phyloP scores from a whole-genome alignment of 2,113 vertebrate species.

The Sturnus vulgaris region DNA sequence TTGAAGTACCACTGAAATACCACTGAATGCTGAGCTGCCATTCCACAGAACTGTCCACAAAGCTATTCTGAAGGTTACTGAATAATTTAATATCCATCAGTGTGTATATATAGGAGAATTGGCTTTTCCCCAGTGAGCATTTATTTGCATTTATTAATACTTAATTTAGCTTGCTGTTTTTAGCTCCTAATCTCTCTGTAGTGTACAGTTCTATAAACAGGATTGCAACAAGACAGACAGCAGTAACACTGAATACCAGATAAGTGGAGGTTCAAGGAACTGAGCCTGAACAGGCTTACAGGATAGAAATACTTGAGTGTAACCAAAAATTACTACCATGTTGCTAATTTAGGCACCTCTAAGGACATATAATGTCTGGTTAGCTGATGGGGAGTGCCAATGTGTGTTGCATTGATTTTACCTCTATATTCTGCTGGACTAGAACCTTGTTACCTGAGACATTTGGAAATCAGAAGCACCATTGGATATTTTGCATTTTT shows the following conservation, averaged over 20 bases:
- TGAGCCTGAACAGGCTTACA: background rate
- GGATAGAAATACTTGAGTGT: background rate
- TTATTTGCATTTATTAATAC: conserved; percentile 58
- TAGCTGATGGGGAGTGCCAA: background rate
- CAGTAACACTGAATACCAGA: background rate
- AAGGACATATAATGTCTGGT: background rate
- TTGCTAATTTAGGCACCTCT: background rate
- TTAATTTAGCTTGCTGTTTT: conserved; percentile 28
- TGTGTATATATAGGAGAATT: conserved; percentile 5
- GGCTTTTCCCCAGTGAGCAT: conserved; percentile 4
- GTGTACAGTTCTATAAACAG: background rate
- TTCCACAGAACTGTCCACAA: background rate
- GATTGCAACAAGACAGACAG: background rate
- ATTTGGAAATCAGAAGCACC: background rate
- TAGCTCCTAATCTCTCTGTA: background rate
- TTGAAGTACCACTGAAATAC: background rate
- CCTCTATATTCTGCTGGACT: background rate
- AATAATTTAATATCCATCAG: conserved; percentile 34
- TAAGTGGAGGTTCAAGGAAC: background rate
- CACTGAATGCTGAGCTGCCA: background rate
- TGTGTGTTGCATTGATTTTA: background rate
- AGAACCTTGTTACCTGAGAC: background rate
- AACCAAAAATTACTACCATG: background rate
- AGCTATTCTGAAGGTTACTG: conserved; percentile 23
- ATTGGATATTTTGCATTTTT: background rate